Evolutionary conservation across 2,113 vertebrate species (phyloP).

Genomic region (Sorex araneus): DNA sequence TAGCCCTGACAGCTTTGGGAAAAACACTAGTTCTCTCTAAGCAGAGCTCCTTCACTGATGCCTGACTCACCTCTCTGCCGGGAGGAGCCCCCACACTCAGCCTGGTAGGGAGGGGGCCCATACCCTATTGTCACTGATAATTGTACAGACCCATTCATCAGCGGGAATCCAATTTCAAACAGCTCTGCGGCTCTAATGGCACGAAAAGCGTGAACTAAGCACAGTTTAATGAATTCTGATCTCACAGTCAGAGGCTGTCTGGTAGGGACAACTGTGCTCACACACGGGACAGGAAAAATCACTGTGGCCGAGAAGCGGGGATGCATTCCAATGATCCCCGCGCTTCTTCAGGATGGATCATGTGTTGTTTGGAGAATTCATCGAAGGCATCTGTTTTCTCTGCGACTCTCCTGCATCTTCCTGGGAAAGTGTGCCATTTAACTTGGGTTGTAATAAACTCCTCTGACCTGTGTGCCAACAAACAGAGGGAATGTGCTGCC

Average conservation of each 20-base stretch:
- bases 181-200: slow-evolving; percentile 53
- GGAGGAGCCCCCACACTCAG: background rate
- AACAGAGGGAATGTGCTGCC: background rate
- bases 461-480: background rate
- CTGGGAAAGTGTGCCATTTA: slow-evolving; percentile 10
- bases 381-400: background rate
- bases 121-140: background rate
- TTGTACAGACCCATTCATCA: slow-evolving; percentile 57
- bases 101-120: background rate
- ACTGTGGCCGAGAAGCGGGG: background rate
- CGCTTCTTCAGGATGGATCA: slow-evolving; percentile 16
- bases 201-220: slow-evolving; percentile 73
- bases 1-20: background rate
- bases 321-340: slow-evolving; percentile 33
- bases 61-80: background rate
- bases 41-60: background rate
- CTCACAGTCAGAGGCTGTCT: slow-evolving; percentile 73
- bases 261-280: slow-evolving; percentile 14
- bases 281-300: slow-evolving; percentile 56
- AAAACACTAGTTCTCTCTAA: background rate
- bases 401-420: background rate
- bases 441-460: background rate
- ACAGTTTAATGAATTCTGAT: slow-evolving; percentile 80
- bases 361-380: slow-evolving; percentile 59
- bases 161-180: slow-evolving; percentile 65